These are phyloP conservation scores for Phaedon cochleariae DNA, from an alignment of 2,888 invertebrate species.

Conservation along the genomic window DNA sequence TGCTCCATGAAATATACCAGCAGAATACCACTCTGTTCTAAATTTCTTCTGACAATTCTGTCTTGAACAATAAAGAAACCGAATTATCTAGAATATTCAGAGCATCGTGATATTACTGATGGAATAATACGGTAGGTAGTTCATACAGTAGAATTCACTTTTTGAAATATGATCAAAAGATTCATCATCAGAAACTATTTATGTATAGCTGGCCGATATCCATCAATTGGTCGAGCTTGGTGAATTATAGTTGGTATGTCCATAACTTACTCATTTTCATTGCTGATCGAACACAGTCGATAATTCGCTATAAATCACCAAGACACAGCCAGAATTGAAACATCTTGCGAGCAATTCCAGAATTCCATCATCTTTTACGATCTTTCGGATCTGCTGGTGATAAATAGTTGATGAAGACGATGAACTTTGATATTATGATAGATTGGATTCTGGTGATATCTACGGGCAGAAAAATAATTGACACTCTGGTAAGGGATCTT, in stretches of 20 bases:
- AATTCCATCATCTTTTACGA: slow-evolving; percentile 11
- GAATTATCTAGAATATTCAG: no score
- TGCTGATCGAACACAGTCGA: neutral
- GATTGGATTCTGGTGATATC: slow-evolving; percentile 28
- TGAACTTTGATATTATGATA: slow-evolving; percentile 36
- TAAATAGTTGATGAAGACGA: slow-evolving; percentile 33
- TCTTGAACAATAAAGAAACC: no score
- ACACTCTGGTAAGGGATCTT: slow-evolving; percentile 26
- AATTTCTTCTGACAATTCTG: no score
- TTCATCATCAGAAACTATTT: no score
- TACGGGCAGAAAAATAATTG: slow-evolving; percentile 30
- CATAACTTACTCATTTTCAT: neutral
- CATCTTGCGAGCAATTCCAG: slow-evolving; percentile 7
- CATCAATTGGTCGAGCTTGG: no score
- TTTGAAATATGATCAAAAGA: no score
- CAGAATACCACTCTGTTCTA: no score
- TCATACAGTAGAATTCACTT: no score
- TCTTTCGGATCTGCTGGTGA: slow-evolving; percentile 20
- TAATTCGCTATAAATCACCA: neutral
- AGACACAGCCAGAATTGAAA: slow-evolving; percentile 6
- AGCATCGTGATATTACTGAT: no score
- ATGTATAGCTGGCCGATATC: no score
- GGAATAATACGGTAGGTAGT: no score
- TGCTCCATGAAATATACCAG: no score
- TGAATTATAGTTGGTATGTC: neutral